Evolutionary conservation across 2,797 vertebrate genomes (phyloP).

Genomic region (Chelon labrosus): DNA sequence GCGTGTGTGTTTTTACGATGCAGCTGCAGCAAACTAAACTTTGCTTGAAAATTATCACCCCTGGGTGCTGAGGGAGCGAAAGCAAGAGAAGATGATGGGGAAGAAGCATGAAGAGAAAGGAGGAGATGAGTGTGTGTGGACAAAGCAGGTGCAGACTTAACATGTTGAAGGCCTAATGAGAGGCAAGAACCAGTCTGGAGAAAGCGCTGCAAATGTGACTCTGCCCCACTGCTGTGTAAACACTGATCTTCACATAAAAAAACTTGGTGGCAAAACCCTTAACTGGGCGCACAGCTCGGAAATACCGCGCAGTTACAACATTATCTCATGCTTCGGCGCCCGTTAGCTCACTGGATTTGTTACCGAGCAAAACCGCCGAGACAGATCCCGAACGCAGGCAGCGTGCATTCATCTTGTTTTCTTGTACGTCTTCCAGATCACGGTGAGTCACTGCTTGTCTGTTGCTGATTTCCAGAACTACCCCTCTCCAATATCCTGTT

Average conservation of each 20-base stretch:
- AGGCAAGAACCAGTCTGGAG: constrained; percentile 30
- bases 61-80: constrained; percentile 42
- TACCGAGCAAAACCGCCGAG: constrained; percentile 20
- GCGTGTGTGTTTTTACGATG: constrained; percentile 19
- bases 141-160: constrained; percentile 23
- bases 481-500: constrained; percentile 59
- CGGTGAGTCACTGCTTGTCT: constrained; percentile 47
- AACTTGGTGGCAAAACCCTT: constrained; percentile 28
- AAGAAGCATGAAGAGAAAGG: constrained; percentile 32
- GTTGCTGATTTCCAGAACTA: constrained; percentile 48
- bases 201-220: constrained; percentile 9
- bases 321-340: constrained; percentile 41
- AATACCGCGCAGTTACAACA: constrained; percentile 33
- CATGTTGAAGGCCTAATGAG: constrained; percentile 46
- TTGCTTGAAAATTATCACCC: constrained; percentile 65
- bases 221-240: constrained; percentile 44
- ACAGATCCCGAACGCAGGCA: constrained; percentile 31
- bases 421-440: constrained; percentile 48
- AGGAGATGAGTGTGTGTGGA: constrained; percentile 25
- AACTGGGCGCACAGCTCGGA: constrained; percentile 31
- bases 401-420: constrained; percentile 47
- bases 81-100: constrained; percentile 19
- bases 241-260: constrained; percentile 20
- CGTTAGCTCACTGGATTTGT: constrained; percentile 21
- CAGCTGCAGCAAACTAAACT: constrained; percentile 35